Evolutionary conservation across 2,797 vertebrate species (phyloP).

Genomic region (Discoglossus pictus): DNA sequence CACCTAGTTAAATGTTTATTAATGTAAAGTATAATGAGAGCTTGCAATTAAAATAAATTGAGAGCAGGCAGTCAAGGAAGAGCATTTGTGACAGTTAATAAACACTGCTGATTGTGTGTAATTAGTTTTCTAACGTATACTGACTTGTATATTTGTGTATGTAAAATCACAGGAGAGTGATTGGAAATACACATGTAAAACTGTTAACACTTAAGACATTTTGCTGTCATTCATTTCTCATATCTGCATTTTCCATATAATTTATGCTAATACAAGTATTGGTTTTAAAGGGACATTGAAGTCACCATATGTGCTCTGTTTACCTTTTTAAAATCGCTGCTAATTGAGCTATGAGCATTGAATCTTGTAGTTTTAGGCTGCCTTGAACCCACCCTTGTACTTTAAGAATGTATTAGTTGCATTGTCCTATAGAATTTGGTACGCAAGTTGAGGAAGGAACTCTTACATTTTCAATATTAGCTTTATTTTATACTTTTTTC

Average conservation of each 20-base stretch:
- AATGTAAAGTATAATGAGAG: slow-evolving; percentile 61
- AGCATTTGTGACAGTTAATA: slow-evolving; percentile 60
- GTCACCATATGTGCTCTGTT: too few relatives aligned
- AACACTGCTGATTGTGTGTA: slow-evolving; percentile 53
- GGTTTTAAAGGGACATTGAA: slow-evolving; percentile 2
- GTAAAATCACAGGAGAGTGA: slow-evolving; percentile 25
- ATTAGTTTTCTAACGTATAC: slow-evolving; percentile 55
- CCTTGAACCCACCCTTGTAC: too few relatives aligned
- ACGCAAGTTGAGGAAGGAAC: too few relatives aligned
- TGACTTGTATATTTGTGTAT: slow-evolving; percentile 36
- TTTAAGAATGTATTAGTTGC: too few relatives aligned
- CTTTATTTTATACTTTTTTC: too few relatives aligned
- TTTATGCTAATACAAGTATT: background rate
- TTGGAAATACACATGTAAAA: slow-evolving; percentile 27
- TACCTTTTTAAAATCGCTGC: too few relatives aligned
- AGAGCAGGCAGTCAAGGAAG: slow-evolving; percentile 48
- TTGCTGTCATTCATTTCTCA: slow-evolving; percentile 26
- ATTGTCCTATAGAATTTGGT: too few relatives aligned
- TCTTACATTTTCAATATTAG: too few relatives aligned
- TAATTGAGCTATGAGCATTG: too few relatives aligned
- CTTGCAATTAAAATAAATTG: slow-evolving; percentile 64
- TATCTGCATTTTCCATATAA: slow-evolving; percentile 17
- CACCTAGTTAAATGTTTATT: slow-evolving; percentile 59
- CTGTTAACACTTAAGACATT: slow-evolving; percentile 24
- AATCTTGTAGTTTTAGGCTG: too few relatives aligned